Evolutionary conservation across 2,888 invertebrate species (phyloP), one percentile per base, ranked within the genome.

Genomic region (Drosophila birchii): DNA sequence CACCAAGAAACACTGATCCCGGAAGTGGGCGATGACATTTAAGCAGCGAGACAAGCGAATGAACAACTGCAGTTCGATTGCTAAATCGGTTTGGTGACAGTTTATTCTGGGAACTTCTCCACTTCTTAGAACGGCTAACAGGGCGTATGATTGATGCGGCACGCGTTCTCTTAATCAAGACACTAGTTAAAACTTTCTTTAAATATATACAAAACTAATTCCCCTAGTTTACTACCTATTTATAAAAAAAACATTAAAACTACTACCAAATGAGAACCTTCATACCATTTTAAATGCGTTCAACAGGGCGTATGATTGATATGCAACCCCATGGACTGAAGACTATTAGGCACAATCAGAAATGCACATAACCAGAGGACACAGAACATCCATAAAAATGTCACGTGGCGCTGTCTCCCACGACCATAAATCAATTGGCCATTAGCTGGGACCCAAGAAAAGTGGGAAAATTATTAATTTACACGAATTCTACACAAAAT

Each of bases 1-100:
- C 51, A 63, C 38, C 36, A 45, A n/a, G 45, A 43, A 61, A 61
- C 51, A 38, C 58, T 74, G 77, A 81, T 86, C 78, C 83, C 86
- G 86, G 86, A 86, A 88, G 79, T 79, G 86, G 56, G 66, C 82
- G 62, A 43, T 75, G 86, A 85, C 88, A 87, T 82, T 82, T 81
- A 79, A 72, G 71, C 70, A 60, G 67, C 69, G 67, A 66, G 86
- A 78, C 71, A 71, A 61, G 62, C 66, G 70, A 66, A 36, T 63
- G 70, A 68, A 36, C 59, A 77, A 55, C 84, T 75, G 75, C 78
- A 79, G 38, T 62, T 78, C 62, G 76, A 82, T 88, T 76, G 68
- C 86, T 67, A 78, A 80, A 84, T 75, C 83, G 38, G 54, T 26
- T 43, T 47, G 41, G 2, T 29, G 29, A 38, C 12, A 23, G 9